Percentiles rank a stretch among this genome's conserved stretches.
Conservation (phyloP, 2,113 vertebrate species). For the Rhynchomys soricoides region DNA sequence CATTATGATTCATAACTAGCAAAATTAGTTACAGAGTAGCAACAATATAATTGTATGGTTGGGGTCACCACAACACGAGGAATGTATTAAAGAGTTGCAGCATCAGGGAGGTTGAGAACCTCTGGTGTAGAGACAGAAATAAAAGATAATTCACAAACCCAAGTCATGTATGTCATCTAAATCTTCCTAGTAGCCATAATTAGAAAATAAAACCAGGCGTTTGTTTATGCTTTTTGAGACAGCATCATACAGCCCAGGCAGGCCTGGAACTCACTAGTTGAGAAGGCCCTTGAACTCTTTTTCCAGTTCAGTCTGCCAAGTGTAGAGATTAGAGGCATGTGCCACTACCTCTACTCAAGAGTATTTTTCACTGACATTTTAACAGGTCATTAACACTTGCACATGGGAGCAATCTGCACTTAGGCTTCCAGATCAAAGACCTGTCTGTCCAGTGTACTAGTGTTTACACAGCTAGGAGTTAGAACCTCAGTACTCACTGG, state of each 20-base stretch:
- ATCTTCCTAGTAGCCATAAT: not conserved
- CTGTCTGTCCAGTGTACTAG: not conserved
- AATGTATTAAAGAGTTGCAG: not conserved
- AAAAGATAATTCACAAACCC: not conserved
- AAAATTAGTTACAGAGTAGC: not conserved
- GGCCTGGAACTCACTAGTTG: not conserved
- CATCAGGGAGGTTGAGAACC: not conserved
- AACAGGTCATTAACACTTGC: not conserved
- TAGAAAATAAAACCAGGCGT: not conserved
- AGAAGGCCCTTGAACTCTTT: not conserved
- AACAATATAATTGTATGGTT: not conserved
- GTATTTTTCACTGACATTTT: slow-evolving; percentile 8
- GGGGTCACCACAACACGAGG: not conserved
- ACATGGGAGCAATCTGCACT: not conserved
- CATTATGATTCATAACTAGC: not conserved
- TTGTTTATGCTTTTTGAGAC: not conserved
- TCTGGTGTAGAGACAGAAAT: not conserved
- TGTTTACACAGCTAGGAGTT: not conserved
- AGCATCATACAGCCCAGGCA: not conserved
- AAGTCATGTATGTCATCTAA: not conserved
- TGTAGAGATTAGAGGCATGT: not conserved
- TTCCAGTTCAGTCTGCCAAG: not conserved
- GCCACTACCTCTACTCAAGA: not conserved
- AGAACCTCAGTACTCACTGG: not conserved
- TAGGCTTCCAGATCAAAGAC: not conserved